phyloP scores from a whole-genome alignment of 2,113 vertebrate species.

The Excalfactoria chinensis region DNA sequence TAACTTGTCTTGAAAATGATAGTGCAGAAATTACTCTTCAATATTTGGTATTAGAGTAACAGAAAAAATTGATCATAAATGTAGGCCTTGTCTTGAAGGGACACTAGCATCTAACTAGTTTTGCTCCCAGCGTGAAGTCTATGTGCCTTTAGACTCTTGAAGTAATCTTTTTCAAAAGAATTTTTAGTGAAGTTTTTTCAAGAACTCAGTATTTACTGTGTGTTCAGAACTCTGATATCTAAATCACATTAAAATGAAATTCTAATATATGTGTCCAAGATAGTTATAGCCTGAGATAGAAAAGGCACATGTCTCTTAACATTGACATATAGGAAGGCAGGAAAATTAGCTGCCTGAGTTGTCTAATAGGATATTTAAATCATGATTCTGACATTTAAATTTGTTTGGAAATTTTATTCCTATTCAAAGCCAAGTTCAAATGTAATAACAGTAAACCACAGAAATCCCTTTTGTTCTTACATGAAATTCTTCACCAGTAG shows the following conservation, averaged over 20 bases:
- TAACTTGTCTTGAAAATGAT: constrained; percentile 31
- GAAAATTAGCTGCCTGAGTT: not conserved
- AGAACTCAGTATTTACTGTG: not conserved
- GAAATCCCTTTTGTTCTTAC: not conserved
- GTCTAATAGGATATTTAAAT: not conserved
- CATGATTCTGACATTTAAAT: not conserved
- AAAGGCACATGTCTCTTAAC: not conserved
- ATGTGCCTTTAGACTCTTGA: not conserved
- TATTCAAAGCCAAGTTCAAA: not conserved
- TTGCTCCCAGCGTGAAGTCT: not conserved
- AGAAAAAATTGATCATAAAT: not conserved
- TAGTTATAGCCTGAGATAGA: not conserved
- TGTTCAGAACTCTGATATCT: not conserved
- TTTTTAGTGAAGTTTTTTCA: not conserved
- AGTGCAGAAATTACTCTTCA: not conserved
- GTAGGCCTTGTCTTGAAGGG: not conserved
- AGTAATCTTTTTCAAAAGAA: not conserved
- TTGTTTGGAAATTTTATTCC: not conserved
- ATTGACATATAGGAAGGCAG: not conserved
- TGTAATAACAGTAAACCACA: not conserved
- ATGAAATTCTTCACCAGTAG: not conserved
- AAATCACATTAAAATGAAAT: not conserved
- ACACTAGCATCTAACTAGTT: not conserved
- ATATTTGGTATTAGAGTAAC: not conserved
- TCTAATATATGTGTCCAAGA: not conserved